Base-by-base conservation (phyloP, 2,888 invertebrate species). In the Pristionchus arcanus region DNA sequence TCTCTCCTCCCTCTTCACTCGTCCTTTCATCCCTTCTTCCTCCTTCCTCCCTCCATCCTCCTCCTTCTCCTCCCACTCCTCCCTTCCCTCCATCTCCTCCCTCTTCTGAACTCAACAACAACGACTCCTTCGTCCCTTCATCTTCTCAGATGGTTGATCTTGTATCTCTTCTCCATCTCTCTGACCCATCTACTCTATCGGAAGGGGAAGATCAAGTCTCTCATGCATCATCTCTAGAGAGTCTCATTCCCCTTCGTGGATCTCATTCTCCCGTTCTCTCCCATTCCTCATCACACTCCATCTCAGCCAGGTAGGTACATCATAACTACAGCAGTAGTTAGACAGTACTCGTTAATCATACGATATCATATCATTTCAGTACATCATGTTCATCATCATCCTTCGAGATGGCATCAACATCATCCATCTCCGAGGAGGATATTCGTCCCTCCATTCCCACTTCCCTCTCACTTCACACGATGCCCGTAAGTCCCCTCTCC, bases 311-410 rank as follows among this genome's bases (percentile, higher is more conserved):
- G 86, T 86, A 31, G 16, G 84, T 81, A 21, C 68, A 15, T 25
- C 68, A 13, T 68, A 13, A 21, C 13, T 28, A n/a, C 68, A 28
- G 68, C 15, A 68, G 19, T 25, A 34, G 31, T 34, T 34, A 37
- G 16, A 4, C 37, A 37, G 15, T 49, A 55, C 28, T 13, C 49
- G 37, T 49, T n/a, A 34, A 21, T 42, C 25, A 74, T 19, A 37
- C 31, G 1, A 74, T 77, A 15, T 74, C 74, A 3, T 15, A 28
- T 31, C 49, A 37, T 68, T 68, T 25, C 87, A 87, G 77, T 16
- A 94, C 94, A 19, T 93, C 94, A 1, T 94, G 94, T 90, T 94
- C 94, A 4, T 93, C 93, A 55, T 92, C 93, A 84, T 93, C 93
- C 25, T 94, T 94, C 90, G 94, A 94, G 90, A 93, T 94, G 92